These are phyloP conservation scores for Clivina fossor DNA, from an alignment of 2,888 invertebrate species.

Conservation along the genomic window DNA sequence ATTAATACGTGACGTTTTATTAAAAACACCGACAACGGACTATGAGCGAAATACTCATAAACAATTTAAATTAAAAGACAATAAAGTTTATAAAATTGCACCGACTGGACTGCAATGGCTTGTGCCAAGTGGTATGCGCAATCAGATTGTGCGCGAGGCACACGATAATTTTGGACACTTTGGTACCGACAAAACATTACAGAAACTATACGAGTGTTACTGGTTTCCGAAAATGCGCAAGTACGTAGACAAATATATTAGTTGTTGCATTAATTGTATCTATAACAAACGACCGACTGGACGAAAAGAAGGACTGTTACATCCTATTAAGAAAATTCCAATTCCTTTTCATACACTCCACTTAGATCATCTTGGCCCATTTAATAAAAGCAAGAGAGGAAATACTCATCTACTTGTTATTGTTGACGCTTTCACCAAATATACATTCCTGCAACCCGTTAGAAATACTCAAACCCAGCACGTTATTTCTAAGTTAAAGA, in stretches of 20 bases:
- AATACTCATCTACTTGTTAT: conserved; percentile 47
- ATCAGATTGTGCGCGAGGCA: too few relatives aligned
- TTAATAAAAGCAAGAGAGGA: conserved; percentile 44
- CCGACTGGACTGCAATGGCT: too few relatives aligned
- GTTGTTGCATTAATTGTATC: conserved; percentile 49
- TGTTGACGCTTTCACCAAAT: conserved; percentile 50
- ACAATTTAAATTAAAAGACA: conserved; percentile 11
- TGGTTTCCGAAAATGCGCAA: conserved; percentile 50
- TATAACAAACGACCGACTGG: conserved; percentile 45
- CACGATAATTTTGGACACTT: too few relatives aligned
- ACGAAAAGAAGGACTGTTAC: conserved; percentile 45
- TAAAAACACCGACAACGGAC: conserved; percentile 1
- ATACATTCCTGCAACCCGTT: conserved; percentile 44
- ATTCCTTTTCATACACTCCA: conserved; percentile 51
- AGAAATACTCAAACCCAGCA: conserved; percentile 42
- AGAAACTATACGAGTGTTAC: too few relatives aligned
- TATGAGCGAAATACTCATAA: conserved; percentile 7
- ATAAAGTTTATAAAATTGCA: conserved; percentile 27
- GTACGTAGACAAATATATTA: conserved; percentile 49
- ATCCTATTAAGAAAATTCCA: conserved; percentile 49
- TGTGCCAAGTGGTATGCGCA: too few relatives aligned
- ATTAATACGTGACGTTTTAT: conserved; percentile 1
- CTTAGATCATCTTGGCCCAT: conserved; percentile 52
- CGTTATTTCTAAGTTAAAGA: conserved; percentile 41
- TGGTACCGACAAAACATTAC: too few relatives aligned